Conservation (phyloP, 2,888 invertebrate species). For the Brachycybe producta region DNA sequence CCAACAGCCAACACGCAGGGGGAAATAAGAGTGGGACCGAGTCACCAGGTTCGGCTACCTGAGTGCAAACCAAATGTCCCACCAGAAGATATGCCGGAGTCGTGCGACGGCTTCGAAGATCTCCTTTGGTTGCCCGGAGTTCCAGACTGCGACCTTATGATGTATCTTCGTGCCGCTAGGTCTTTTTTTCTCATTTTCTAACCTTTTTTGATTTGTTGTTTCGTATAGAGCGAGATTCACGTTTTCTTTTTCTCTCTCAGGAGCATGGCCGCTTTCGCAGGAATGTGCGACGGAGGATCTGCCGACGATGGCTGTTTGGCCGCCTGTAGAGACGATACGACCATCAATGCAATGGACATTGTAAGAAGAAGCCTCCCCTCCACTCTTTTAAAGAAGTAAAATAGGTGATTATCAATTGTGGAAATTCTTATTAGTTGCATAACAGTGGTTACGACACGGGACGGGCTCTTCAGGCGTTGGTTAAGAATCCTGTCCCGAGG, state of each 20-base stretch:
- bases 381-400: background rate
- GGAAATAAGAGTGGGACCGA: slow-evolving; percentile 45
- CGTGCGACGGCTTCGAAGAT: slow-evolving; percentile 59
- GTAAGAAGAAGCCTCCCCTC: slow-evolving; percentile 45
- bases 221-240: background rate
- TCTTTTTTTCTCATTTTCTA: slow-evolving; percentile 18
- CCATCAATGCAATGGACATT: slow-evolving; percentile 90
- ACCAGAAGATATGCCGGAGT: slow-evolving; percentile 35
- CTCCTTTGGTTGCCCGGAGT: slow-evolving; percentile 89
- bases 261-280: slow-evolving; percentile 96
- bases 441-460: slow-evolving; percentile 93
- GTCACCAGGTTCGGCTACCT: slow-evolving; percentile 48
- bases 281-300: slow-evolving; percentile 96
- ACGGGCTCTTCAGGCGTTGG: slow-evolving; percentile 86
- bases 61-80: slow-evolving; percentile 38
- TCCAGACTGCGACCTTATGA: slow-evolving; percentile 87
- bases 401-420: no score
- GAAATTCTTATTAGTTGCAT: slow-evolving; percentile 58
- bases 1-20: slow-evolving; percentile 41
- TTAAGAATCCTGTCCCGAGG: slow-evolving; percentile 93
- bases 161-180: slow-evolving; percentile 92
- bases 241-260: slow-evolving; percentile 25
- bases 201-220: background rate
- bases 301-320: slow-evolving; percentile 95
- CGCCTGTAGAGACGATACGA: slow-evolving; percentile 92